Percentiles rank a stretch among this genome's conserved stretches.
phyloP scores from a whole-genome alignment of 2,113 vertebrate genomes.

The Halcyon senegalensis region DNA sequence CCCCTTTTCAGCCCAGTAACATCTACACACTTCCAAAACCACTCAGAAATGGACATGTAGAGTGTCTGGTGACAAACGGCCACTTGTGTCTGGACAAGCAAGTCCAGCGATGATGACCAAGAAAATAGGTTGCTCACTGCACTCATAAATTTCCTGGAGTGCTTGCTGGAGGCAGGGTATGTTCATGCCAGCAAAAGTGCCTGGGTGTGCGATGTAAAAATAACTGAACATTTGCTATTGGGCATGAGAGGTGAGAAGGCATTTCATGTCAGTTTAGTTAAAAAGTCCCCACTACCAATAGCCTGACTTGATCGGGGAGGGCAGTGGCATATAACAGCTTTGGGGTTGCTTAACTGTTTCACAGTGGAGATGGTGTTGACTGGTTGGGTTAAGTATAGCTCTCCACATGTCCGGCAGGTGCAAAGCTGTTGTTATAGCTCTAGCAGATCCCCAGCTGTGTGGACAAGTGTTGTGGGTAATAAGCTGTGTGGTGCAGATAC shows the following conservation, averaged over 20 bases:
- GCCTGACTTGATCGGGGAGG: background rate
- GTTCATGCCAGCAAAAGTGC: background rate
- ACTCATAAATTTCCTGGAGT: background rate
- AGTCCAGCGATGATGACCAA: background rate
- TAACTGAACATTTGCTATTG: constrained; percentile 25
- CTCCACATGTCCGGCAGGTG: constrained; percentile 50
- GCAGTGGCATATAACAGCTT: background rate
- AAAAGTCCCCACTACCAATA: background rate
- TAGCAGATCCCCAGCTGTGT: constrained; percentile 42
- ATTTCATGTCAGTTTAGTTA: background rate
- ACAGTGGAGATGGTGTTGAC: background rate
- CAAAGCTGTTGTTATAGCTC: constrained; percentile 54
- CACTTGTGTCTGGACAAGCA: background rate
- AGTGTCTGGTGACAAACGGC: background rate
- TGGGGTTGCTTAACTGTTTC: background rate
- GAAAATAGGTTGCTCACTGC: background rate
- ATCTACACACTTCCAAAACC: background rate
- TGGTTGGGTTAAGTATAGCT: constrained; percentile 62
- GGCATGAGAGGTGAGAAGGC: constrained; percentile 21
- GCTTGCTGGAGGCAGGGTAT: background rate
- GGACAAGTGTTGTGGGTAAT: constrained; percentile 46
- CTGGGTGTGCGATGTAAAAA: background rate
- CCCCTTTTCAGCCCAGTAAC: background rate
- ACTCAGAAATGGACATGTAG: background rate
- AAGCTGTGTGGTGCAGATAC: background rate